These are phyloP conservation scores for Aphidius ervi DNA, from an alignment of 1,140 invertebrate species.

Conservation along the genomic window DNA sequence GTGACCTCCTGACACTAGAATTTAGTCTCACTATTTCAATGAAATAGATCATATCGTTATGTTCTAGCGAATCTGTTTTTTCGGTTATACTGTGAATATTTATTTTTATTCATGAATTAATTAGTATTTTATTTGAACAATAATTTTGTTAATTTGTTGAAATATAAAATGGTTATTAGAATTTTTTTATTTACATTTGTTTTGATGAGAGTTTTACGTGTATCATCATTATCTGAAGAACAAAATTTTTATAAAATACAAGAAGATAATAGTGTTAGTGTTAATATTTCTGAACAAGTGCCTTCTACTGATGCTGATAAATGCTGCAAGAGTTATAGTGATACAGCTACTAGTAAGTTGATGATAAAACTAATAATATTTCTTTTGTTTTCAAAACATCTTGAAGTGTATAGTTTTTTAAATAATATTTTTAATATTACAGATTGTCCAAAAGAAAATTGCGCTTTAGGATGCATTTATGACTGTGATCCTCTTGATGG, in stretches of 20 bases:
- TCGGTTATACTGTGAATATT: no score
- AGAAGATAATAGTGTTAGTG: conserved; percentile 66
- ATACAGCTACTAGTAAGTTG: conserved; percentile 54
- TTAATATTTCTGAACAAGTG: conserved; percentile 71
- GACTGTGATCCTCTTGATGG: conserved; percentile 74
- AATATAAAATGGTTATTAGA: background rate
- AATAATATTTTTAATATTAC: conserved; percentile 26
- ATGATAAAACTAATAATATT: background rate
- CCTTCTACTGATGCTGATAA: conserved; percentile 79
- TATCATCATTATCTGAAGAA: conserved; percentile 34
- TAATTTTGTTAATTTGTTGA: no score
- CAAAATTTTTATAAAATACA: conserved; percentile 45
- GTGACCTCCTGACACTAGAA: no score
- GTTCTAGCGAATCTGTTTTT: no score
- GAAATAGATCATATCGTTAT: no score
- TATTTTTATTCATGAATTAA: no score
- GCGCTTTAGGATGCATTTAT: conserved; percentile 67
- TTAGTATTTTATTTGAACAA: no score
- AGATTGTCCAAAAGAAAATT: conserved; percentile 71
- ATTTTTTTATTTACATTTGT: conserved; percentile 17
- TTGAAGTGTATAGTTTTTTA: background rate
- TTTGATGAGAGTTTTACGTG: conserved; percentile 11
- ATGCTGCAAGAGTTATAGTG: conserved; percentile 78
- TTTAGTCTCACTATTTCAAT: no score
- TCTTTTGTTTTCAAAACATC: no score